Conservation (phyloP, 2,797 vertebrate species). For the Artibeus lituratus region DNA sequence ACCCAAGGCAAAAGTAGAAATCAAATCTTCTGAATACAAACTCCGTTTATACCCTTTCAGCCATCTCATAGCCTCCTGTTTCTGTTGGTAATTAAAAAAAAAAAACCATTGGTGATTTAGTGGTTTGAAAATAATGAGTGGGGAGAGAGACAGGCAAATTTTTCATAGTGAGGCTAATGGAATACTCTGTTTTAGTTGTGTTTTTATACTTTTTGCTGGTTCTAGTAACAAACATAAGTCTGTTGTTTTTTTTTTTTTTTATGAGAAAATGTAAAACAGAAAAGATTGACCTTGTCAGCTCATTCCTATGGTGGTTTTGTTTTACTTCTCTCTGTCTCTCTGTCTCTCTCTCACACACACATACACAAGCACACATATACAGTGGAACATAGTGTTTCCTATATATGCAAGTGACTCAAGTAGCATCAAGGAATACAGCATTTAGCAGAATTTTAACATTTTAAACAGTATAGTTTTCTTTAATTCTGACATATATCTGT, state of each 20-base stretch:
- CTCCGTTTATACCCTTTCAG: not conserved
- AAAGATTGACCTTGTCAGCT: not conserved
- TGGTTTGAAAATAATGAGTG: conserved; percentile 8
- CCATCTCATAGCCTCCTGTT: not conserved
- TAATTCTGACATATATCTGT: conserved; percentile 5
- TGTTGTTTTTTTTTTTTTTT: not conserved
- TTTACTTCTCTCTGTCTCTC: not conserved
- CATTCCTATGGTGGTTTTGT: not conserved
- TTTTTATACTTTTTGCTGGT: not conserved
- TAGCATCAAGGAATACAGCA: not conserved
- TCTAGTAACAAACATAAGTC: not conserved
- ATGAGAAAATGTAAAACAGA: not conserved
- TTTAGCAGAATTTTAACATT: conserved; percentile 22
- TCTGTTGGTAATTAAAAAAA: not conserved
- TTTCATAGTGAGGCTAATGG: not conserved
- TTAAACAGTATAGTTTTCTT: not conserved
- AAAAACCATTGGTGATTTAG: not conserved
- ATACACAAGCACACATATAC: too few relatives aligned
- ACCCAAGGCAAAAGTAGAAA: not conserved
- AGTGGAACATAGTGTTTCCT: not conserved
- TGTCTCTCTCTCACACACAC: too few relatives aligned
- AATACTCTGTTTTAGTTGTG: conserved; percentile 28
- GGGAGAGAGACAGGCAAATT: not conserved
- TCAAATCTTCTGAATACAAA: not conserved
- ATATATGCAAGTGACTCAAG: not conserved